These are phyloP conservation scores for Elymnias hypermnestra DNA, from an alignment of 1,140 invertebrate genomes.

Conservation along the genomic window DNA sequence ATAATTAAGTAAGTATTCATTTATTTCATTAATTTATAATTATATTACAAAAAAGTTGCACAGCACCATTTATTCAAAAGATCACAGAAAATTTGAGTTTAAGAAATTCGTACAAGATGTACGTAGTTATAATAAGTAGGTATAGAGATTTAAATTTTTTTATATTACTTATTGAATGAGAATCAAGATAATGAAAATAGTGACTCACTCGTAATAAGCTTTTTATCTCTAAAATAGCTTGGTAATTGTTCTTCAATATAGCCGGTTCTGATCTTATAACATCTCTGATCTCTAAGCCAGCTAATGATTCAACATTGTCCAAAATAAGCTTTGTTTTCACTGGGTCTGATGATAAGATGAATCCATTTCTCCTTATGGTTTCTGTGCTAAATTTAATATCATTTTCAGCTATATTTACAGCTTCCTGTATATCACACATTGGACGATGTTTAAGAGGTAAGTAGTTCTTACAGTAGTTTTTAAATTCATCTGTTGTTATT, in stretches of 20 bases:
- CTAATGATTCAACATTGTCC: constrained; percentile 67
- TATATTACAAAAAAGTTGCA: no score
- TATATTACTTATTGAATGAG: no score
- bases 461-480: constrained; percentile 73
- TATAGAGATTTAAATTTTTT: no score
- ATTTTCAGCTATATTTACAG: constrained; percentile 62
- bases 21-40: no score
- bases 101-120: no score
- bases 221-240: constrained; percentile 67
- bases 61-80: no score
- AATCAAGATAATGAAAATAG: no score
- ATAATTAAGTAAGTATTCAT: no score
- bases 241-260: constrained; percentile 75
- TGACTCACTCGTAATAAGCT: no score
- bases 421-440: constrained; percentile 69
- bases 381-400: constrained; percentile 67
- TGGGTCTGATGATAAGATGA: constrained; percentile 73
- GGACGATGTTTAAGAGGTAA: constrained; percentile 73
- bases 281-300: constrained; percentile 69
- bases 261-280: constrained; percentile 72
- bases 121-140: no score
- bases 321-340: constrained; percentile 74
- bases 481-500: constrained; percentile 61
- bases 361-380: constrained; percentile 73
- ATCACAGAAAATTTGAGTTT: no score